Base-by-base conservation (phyloP, 2,113 vertebrate genomes). In the Fulica atra region DNA sequence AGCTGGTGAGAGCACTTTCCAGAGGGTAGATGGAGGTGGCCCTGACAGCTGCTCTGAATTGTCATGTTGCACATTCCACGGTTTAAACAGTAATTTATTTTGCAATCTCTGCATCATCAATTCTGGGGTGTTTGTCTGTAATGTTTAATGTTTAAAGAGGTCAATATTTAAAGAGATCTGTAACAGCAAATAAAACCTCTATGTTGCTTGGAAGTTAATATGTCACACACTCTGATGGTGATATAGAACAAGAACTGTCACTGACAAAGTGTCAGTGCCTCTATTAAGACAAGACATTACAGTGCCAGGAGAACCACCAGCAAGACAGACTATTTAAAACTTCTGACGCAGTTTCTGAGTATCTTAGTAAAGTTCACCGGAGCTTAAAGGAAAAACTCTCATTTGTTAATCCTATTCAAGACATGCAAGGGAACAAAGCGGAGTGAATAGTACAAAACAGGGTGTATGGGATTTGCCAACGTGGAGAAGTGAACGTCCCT, bases 11-110 rank as follows among this genome's bases (percentile, higher is more conserved):
- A 87, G 48, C 40, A 73, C 33, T 70, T 94, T 59, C 33, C 36
- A 46, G 46, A 91, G 38, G 16, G 31, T 31, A 61, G 86, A 16
- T 0, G 1, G 73, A 93, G 78, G 40, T 73, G 81, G 86, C 81
- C 83, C 77, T 94, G 92, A 95, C 86, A 95, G 86, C 86, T 80
- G 70, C 54, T 93, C 92, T 70, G 89, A 95, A 95, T 64, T 95
- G 87, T 93, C 88, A 92, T 96, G 56, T 68, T 94, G 93, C 93
- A 96, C 93, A 96, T 96, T 97, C 96, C 92, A 92, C 0, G 38
- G 96, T 94, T 97, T 97, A 96, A 97, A 97, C 92, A 96, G 95
- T 97, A 97, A 97, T 97, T 95, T 94, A 53, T 97, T 97, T 97
- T 95, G 91, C 96, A 97, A 96, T 56, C 85, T 70, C 90, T 95